phyloP scores from a whole-genome alignment of 2,797 vertebrate species.

The Propithecus deckenii region DNA sequence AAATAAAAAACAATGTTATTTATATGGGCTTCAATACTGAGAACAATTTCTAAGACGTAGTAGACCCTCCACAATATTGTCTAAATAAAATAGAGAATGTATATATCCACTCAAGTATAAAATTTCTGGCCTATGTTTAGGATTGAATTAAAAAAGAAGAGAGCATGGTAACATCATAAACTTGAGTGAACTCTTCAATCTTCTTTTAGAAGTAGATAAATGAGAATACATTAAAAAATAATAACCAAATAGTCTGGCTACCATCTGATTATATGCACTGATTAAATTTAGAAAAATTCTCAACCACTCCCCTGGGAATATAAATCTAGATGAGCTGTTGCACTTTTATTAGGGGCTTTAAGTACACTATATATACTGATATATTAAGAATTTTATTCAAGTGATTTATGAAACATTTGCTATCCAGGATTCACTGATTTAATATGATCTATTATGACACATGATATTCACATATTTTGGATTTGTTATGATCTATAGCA shows the following conservation, averaged over 20 bases:
- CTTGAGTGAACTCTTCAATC: background rate
- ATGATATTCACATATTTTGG: background rate
- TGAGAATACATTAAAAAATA: slow-evolving; percentile 26
- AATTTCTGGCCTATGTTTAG: background rate
- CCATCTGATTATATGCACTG: slow-evolving; percentile 42
- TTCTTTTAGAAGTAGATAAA: slow-evolving; percentile 4
- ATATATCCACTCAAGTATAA: background rate
- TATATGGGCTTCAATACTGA: background rate
- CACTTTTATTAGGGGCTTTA: background rate
- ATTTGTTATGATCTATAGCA: background rate
- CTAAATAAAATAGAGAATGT: background rate
- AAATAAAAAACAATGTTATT: background rate
- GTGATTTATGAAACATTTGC: background rate
- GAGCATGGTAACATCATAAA: background rate
- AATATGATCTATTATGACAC: background rate
- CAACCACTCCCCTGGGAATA: background rate
- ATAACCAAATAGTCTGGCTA: slow-evolving; percentile 14
- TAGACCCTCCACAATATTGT: background rate
- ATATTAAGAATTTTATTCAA: background rate
- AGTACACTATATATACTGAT: background rate
- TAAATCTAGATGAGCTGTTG: slow-evolving; percentile 46
- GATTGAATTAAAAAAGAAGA: background rate
- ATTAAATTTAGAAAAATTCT: slow-evolving; percentile 49
- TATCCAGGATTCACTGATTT: background rate
- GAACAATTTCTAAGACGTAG: background rate